These are phyloP conservation scores for Gallirallus australis DNA, from an alignment of 2,797 vertebrate genomes.

Conservation along the genomic window DNA sequence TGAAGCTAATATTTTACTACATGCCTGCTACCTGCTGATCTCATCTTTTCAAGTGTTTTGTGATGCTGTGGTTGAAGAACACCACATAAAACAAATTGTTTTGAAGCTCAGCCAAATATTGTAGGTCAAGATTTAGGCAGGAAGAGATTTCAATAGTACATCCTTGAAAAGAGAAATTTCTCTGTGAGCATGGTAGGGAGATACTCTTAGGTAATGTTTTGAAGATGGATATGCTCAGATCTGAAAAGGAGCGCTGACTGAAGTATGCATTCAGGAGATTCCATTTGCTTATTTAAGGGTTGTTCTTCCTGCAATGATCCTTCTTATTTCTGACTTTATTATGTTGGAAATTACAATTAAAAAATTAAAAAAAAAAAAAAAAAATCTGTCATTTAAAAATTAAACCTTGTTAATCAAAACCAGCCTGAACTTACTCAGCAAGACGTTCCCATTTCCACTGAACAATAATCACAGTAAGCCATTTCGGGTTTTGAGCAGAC, in stretches of 20 bases:
- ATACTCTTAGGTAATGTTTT: not conserved
- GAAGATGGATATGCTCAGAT: not conserved
- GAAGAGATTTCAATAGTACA: not conserved
- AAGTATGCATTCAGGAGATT: not conserved
- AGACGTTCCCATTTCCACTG: not conserved
- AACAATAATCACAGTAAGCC: not conserved
- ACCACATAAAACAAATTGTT: conserved; percentile 62
- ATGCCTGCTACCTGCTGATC: conserved; percentile 43
- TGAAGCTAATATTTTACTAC: conserved; percentile 32
- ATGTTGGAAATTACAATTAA: not conserved
- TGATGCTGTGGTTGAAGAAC: conserved; percentile 44
- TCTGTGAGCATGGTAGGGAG: not conserved
- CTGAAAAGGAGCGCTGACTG: not conserved
- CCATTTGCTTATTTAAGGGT: not conserved
- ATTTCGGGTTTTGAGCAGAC: not conserved
- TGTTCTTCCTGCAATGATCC: not conserved
- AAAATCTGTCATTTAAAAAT: not conserved
- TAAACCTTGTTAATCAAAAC: not conserved
- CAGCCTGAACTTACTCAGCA: not conserved
- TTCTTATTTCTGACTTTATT: not conserved
- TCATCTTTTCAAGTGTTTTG: conserved; percentile 53
- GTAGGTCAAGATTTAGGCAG: conserved; percentile 35
- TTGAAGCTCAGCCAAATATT: conserved; percentile 56
- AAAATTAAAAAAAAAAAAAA: no score
- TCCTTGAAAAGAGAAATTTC: conserved; percentile 22